Evolutionary conservation across 2,888 invertebrate genomes (phyloP), one percentile per base, ranked within the genome.

Genomic region (Drosophila paranaensis): DNA sequence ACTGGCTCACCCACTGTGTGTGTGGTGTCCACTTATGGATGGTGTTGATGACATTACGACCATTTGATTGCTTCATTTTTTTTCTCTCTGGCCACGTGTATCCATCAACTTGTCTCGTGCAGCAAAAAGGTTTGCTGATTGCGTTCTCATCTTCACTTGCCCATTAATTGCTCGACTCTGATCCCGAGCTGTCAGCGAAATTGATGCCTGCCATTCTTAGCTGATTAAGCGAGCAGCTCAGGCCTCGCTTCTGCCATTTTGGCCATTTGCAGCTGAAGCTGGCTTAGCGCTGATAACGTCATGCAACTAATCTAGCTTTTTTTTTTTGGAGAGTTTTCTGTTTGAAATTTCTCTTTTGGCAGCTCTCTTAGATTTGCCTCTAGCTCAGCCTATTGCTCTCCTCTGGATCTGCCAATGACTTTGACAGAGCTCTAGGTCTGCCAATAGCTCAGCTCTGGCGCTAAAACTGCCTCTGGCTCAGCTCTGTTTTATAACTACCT

Each of bases 11-110:
- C n/a, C n/a, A n/a, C n/a, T 43, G 45, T 66, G 65, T 55, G 40
- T n/a, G 20, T 39, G 30, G 66, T 60, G 70, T 79, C 68, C 81
- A 74, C 76, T 81, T 84, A 69, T 73, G 76, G 73, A 60, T 84
- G 72, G 84, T 84, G 86, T 80, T 86, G 86, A 86, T 84, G 86
- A 83, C 83, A 84, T 83, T 86, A 86, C 80, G 83, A 78, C 74
- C 83, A 80, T 86, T 84, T 83, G 86, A 84, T 86, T 82, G 83
- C 83, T 76, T 74, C 82, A 66, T 80, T 72, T 82, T 67, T 77
- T 82, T 20, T 20, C 20, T 20, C 2, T 63, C 71, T 70, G 45
- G 67, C 77, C 77, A 61, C 74, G 76, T 79, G 74, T 77, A 79
- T 81, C 69, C 77, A 84, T 82, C 82, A 82, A 69, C 66, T 60